phyloP scores from a whole-genome alignment of 2,113 vertebrate species.

The Delphinapterus leucas region DNA sequence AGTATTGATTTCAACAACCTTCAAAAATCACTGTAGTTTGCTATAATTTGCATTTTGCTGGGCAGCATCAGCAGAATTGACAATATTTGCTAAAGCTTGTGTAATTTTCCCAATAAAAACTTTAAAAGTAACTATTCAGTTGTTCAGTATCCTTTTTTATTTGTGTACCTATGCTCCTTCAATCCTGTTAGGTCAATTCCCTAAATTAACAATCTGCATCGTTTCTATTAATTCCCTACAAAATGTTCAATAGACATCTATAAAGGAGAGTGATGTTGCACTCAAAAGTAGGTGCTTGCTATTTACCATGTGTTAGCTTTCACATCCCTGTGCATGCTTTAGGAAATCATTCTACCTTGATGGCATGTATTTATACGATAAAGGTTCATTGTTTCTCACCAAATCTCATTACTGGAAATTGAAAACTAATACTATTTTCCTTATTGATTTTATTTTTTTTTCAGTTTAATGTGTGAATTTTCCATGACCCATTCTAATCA shows the following conservation, averaged over 20 bases:
- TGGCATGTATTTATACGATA: neutral
- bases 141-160: constrained; percentile 45
- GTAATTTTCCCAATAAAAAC: constrained; percentile 58
- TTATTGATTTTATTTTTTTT: neutral
- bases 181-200: constrained; percentile 41
- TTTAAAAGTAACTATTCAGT: neutral
- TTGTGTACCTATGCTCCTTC: constrained; percentile 8
- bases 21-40: neutral
- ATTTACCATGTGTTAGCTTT: constrained; percentile 6
- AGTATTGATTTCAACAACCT: constrained; percentile 34
- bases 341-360: neutral
- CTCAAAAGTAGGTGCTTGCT: neutral
- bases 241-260: constrained; percentile 3
- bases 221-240: neutral
- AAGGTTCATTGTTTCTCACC: neutral
- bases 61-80: constrained; percentile 10
- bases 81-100: constrained; percentile 69
- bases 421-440: neutral
- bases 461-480: neutral
- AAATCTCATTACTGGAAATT: neutral
- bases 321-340: neutral
- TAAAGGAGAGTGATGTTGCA: neutral
- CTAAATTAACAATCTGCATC: constrained; percentile 31
- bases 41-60: constrained; percentile 54
- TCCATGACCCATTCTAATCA: neutral